Evolutionary conservation across 2,113 vertebrate species (phyloP).

Genomic region (Pao palembangensis): DNA sequence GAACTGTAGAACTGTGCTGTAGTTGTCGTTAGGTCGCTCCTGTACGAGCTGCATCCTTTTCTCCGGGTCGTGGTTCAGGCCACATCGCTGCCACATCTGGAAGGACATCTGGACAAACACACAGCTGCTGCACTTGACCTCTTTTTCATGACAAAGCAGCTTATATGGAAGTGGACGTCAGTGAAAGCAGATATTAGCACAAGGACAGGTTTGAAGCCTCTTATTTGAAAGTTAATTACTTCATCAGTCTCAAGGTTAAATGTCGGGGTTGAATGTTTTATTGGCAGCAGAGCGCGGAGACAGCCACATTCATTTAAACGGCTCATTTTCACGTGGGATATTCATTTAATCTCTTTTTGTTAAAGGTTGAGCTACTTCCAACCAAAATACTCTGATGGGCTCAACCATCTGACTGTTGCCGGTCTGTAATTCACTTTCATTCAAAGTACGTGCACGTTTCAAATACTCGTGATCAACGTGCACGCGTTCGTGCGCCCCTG

Average conservation of each 20-base stretch:
- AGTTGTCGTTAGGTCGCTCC: neutral
- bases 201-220: constrained; percentile 1
- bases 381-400: constrained; percentile 36
- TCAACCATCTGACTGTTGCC: neutral
- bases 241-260: neutral
- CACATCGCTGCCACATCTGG: constrained; percentile 14
- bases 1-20: neutral
- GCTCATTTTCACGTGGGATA: neutral
- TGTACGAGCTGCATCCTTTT: neutral
- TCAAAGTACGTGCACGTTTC: constrained; percentile 3
- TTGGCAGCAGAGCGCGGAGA: neutral
- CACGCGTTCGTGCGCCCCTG: constrained; percentile 9
- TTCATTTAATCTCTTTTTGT: too few species aligned
- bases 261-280: neutral
- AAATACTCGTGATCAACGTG: constrained; percentile 10
- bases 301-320: neutral
- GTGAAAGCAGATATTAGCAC: constrained; percentile 8
- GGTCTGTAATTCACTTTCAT: neutral
- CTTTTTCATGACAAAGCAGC: constrained; percentile 2
- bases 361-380: neutral
- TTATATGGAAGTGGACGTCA: constrained; percentile 12
- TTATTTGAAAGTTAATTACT: constrained; percentile 5
- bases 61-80: too few species aligned
- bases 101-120: constrained; percentile 37
- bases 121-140: neutral